Percentiles rank a stretch among this genome's conserved stretches.
Conservation (phyloP, 2,888 invertebrate genomes). For the Lottia scabra region DNA sequence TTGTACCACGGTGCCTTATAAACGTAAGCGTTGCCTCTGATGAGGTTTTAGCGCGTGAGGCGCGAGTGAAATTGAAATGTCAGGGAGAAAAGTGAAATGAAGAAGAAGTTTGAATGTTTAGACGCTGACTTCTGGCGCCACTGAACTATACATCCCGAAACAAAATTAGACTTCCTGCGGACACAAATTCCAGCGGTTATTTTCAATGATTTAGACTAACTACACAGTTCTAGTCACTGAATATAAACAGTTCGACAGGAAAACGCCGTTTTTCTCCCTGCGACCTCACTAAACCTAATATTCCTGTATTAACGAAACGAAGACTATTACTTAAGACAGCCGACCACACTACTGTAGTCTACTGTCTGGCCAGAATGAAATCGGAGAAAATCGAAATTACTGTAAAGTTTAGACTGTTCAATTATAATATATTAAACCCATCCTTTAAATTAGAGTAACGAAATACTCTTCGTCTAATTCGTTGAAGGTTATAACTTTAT, state of each 20-base stretch:
- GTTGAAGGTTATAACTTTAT: too few relatives aligned
- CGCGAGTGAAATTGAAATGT: background rate
- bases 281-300: background rate
- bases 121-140: slow-evolving; percentile 6
- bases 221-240: background rate
- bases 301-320: background rate
- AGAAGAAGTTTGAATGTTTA: slow-evolving; percentile 3
- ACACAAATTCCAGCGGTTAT: slow-evolving; percentile 4
- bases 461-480: too few relatives aligned
- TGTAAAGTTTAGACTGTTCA: too few relatives aligned
- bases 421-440: too few relatives aligned
- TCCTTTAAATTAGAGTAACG: too few relatives aligned
- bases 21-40: background rate
- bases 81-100: background rate
- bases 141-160: background rate
- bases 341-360: background rate
- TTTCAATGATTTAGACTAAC: background rate
- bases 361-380: background rate
- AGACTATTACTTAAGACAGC: background rate
- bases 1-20: background rate
- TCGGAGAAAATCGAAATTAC: background rate
- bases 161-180: slow-evolving; percentile 7
- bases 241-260: slow-evolving; percentile 2
- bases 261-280: background rate
- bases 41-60: slow-evolving; percentile 1